phyloP scores from a whole-genome alignment of 2,113 vertebrate genomes.

The Cyanoliseus patagonus region DNA sequence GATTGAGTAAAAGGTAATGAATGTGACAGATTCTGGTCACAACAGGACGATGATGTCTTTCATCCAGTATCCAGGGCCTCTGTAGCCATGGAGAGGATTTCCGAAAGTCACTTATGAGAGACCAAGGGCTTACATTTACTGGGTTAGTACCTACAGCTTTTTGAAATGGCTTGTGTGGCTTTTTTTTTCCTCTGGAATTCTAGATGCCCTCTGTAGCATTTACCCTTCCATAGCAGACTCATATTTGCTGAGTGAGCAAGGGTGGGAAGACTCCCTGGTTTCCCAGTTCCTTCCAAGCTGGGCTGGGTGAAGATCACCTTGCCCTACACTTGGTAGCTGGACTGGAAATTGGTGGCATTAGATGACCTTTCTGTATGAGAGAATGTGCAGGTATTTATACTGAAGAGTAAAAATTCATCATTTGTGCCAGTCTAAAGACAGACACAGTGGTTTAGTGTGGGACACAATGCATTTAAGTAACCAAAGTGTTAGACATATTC shows the following conservation, averaged over 20 bases:
- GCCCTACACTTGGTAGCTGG: background rate
- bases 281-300: background rate
- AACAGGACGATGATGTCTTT: background rate
- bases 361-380: background rate
- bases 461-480: rapidly evolving
- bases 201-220: background rate
- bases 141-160: background rate
- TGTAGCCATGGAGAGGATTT: background rate
- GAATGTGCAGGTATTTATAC: background rate
- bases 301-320: background rate
- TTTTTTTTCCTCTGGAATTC: background rate
- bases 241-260: background rate
- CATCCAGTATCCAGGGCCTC: background rate
- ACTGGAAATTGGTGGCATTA: background rate
- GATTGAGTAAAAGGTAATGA: background rate
- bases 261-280: background rate
- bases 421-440: background rate
- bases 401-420: background rate
- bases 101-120: background rate
- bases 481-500: background rate
- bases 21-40: background rate
- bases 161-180: background rate
- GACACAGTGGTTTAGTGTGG: background rate
- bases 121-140: background rate
- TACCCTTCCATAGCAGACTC: background rate